Base-by-base conservation (phyloP, 1,140 invertebrate species). In the Coelopa frigida region DNA sequence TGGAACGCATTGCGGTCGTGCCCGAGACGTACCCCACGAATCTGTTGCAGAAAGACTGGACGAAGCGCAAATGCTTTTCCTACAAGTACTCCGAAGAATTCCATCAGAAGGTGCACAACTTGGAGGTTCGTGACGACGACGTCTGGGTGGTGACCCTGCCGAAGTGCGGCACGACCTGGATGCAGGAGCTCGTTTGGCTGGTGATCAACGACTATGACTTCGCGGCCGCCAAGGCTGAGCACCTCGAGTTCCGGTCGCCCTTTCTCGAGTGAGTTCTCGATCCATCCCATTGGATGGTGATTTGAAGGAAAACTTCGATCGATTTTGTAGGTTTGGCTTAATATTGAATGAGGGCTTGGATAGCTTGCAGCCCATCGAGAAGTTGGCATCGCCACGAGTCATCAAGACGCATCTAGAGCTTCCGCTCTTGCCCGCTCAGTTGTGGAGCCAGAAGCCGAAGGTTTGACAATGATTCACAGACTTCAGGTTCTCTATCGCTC, bases 391-490 rank as follows among this genome's bases (percentile, higher is more conserved):
- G n/a, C 79, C 78, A 0, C 60, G 81, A 43, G 73, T 76, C 27
- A 75, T 84, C 4, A 83, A 82, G 58, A 75, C 78, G 0, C 83
- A 86, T 61, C 57, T 84, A 3, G 78, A 81, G 0, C 70, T 77
- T 1, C 64, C 74, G 5, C 51, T 84, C 0, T 55, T 85, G 2
- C 81, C 83, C 0, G 59, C 62, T 3, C 65, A 76, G 43, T 51
- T 78, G 6, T 63, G 68, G 49, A 55, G 65, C 7, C 50, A 60
- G 21, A 61, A 62, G 5, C 65, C 62, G 1, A 73, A 94, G 86
- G 44, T 46, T n/a, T n/a, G n/a, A n/a, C n/a, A n/a, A n/a, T n/a
- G n/a, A n/a, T n/a, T n/a, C n/a, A n/a, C n/a, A n/a, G n/a, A n/a
- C n/a, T 37, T 20, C 4, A 17, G 24, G 6, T 24, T 14, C 2